Evolutionary conservation across 2,888 invertebrate species (phyloP), one percentile per base, ranked within the genome.

Genomic region (Pheosia tremula): DNA sequence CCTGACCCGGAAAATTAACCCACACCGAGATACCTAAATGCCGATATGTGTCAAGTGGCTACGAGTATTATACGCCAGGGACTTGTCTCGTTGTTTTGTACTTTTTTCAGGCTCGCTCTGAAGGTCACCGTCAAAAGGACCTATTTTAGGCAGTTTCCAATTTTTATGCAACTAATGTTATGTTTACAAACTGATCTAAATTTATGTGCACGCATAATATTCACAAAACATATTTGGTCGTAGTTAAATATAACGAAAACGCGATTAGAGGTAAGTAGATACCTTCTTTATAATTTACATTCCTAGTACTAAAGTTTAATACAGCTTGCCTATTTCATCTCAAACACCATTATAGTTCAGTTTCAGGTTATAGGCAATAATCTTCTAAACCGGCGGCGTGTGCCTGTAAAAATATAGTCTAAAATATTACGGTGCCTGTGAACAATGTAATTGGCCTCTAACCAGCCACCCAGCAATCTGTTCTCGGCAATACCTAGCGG

Each of bases 1-100:
- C 74, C 78, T 81, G 84, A 85, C 85, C 84, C 84, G 84, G 85
- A 85, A 88, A 89, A 89, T 90, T 89, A 88, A 87, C 88, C 84
- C 56, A 24, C 82, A 74, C 80, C 81, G 81, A 83, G 85, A 88
- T 87, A 39, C 55, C 55, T 55, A 88, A 86, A 87, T 83, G 83
- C 81, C 81, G 79, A 86, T 86, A 85, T 85, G 84, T 87, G 87
- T 86, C 86, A 84, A 88, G 88, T 82, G 79, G 74, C 78, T 79
- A 77, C 73, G 66, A 77, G 74, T 76, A 75, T 78, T 71, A 74
- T 74, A 75, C 74, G 75, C 63, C 72, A 74, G 67, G 66, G 64
- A 72, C 69, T 78, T 67, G 38, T 50, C 57, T 67, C 58, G 61
- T 64, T n/a, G 49, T 59, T 59, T 11, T 57, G 9, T 64, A 63